Conservation (phyloP, 2,888 invertebrate genomes). For the Acrobasis suavella region DNA sequence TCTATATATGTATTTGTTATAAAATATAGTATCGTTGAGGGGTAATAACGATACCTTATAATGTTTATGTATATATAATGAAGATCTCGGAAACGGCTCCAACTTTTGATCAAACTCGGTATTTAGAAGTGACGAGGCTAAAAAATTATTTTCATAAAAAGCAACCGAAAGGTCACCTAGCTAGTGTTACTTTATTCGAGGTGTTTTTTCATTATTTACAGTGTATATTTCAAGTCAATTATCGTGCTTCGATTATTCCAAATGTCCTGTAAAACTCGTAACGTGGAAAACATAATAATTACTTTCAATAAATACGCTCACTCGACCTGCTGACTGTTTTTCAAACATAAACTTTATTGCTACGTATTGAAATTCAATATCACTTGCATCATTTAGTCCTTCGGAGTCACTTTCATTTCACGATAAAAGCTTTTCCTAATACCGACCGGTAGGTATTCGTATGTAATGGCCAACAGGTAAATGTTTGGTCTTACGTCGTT, state of each 20-base stretch:
- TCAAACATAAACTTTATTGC: neutral
- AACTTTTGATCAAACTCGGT: too few relatives aligned
- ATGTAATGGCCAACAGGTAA: slow-evolving; percentile 35
- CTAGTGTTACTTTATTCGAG: too few relatives aligned
- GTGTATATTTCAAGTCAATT: too few relatives aligned
- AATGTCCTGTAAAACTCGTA: neutral
- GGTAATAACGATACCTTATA: too few relatives aligned
- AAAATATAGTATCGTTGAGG: too few relatives aligned
- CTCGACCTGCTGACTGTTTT: neutral
- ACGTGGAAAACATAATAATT: neutral
- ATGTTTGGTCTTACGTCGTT: slow-evolving; percentile 1
- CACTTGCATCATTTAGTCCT: neutral
- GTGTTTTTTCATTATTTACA: too few relatives aligned
- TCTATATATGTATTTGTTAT: too few relatives aligned
- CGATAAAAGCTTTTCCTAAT: slow-evolving; percentile 64
- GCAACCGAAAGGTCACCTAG: too few relatives aligned
- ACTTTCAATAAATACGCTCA: slow-evolving; percentile 3
- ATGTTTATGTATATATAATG: too few relatives aligned
- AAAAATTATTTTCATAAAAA: too few relatives aligned
- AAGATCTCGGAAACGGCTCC: too few relatives aligned
- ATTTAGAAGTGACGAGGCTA: too few relatives aligned
- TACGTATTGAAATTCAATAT: neutral
- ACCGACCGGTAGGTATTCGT: slow-evolving; percentile 44
- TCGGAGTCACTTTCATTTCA: slow-evolving; percentile 39
- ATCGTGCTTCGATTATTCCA: neutral